Evolutionary conservation across 2,888 invertebrate species (phyloP), one percentile per base, ranked within the genome.

Genomic region (Agriopis leucophaearia): DNA sequence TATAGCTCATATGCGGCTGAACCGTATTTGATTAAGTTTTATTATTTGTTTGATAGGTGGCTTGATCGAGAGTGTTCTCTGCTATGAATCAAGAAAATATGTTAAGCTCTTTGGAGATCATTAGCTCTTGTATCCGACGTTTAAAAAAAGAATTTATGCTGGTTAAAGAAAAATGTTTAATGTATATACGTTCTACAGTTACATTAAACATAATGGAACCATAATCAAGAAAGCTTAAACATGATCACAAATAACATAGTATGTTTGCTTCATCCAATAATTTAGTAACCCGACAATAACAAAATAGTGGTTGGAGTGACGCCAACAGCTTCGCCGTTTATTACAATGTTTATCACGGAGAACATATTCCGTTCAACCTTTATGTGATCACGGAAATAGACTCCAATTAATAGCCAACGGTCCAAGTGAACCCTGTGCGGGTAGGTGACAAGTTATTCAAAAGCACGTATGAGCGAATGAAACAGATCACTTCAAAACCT

Each of bases 261-360:
- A 55, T 65, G 48, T 54, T 65, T 59, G 42, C 48, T 42, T 55
- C 65, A 44, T 60, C 48, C 15, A 60, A 55, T 59, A 55, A 8
- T 54, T 16, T 64, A 48, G 55, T 42, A 50, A 50, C 47, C 6
- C 42, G 51, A 61, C 50, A 56, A 61, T 61, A 66, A 62, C 62
- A 66, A 57, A 60, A 66, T 57, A 56, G 57, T 40, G 52, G 45
- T 52, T 66, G 66, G 61, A 66, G 27, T 35, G 40, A 27, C 27
- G 66, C 66, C 66, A 66, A 51, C 38, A 61, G 51, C 15, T n/a
- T 36, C 8, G 51, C 42, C 36, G 57, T 66, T 62, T 66, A 62
- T 66, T 66, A 54, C 55, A 13, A 50, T 58, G 62, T 66, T 66
- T 62, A 62, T 62, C 57, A 58, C 44, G 35, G 9, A 59, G 12